These are phyloP conservation scores for Catotricha subobsoleta DNA, from an alignment of 2,888 invertebrate species.

Conservation along the genomic window DNA sequence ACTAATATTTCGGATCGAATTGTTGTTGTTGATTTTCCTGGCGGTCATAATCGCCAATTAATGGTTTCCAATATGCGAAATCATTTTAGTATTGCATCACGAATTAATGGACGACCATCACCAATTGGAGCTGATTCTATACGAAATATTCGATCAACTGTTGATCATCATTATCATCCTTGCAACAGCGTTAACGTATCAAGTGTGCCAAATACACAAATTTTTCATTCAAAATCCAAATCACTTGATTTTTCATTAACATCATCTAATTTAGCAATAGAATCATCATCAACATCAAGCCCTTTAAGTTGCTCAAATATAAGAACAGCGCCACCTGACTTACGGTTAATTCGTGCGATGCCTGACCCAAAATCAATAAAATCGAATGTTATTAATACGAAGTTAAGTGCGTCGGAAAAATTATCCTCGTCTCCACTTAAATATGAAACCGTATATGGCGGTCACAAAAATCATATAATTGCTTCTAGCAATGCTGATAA, in stretches of 20 bases:
- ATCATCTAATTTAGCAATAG: neutral
- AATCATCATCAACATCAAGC: neutral
- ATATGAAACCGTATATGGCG: no score
- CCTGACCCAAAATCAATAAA: slow-evolving; percentile 34
- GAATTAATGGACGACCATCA: slow-evolving; percentile 6
- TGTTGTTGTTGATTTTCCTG: slow-evolving; percentile 55
- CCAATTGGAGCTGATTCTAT: slow-evolving; percentile 5
- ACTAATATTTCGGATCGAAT: slow-evolving; percentile 68
- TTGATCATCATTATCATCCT: neutral
- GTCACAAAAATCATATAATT: no score
- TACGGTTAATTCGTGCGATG: slow-evolving; percentile 36
- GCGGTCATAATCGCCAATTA: slow-evolving; percentile 1
- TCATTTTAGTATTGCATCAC: neutral
- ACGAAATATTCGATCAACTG: slow-evolving; percentile 8
- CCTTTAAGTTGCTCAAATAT: neutral
- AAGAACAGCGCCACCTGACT: neutral
- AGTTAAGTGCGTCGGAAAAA: neutral
- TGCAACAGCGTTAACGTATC: neutral
- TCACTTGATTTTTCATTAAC: slow-evolving; percentile 8
- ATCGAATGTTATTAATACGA: no score
- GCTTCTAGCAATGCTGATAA: no score
- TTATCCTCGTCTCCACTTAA: no score
- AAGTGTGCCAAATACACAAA: neutral
- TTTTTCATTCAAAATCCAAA: slow-evolving; percentile 9
- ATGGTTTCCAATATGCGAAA: neutral